Conservation (phyloP, 2,888 invertebrate genomes). For the Clepsis dumicolana region DNA sequence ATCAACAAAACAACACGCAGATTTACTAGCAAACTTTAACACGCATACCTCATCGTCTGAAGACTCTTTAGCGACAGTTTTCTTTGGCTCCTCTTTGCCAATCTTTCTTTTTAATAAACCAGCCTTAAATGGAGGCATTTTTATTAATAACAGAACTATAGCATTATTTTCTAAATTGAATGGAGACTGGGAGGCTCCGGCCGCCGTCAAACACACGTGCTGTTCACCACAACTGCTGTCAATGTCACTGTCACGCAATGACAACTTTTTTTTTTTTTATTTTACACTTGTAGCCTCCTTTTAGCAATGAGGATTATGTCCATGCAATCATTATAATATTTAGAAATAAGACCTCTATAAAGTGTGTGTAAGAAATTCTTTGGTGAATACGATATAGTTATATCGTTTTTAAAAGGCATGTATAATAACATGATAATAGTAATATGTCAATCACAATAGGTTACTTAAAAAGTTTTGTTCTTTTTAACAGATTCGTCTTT, state of each 20-base stretch:
- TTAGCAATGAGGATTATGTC: no score
- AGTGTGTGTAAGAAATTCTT: no score
- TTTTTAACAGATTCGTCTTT: no score
- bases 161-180: slow-evolving; percentile 28
- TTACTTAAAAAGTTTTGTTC: no score
- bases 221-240: slow-evolving; percentile 25
- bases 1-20: slow-evolving; percentile 34
- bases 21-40: neutral
- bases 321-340: no score
- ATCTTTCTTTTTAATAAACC: slow-evolving; percentile 75
- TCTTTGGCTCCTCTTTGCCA: slow-evolving; percentile 49
- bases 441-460: no score
- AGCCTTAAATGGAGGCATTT: slow-evolving; percentile 76
- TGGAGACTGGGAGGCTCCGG: neutral
- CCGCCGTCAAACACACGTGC: slow-evolving; percentile 37
- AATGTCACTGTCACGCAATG: slow-evolving; percentile 31
- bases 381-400: no score
- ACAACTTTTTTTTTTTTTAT: no score
- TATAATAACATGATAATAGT: no score
- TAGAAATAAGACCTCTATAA: no score
- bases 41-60: slow-evolving; percentile 56
- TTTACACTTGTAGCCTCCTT: no score
- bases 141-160: slow-evolving; percentile 41
- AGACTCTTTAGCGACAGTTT: slow-evolving; percentile 45
- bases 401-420: no score